A percentile compares a stretch with the other conserved stretches of the same genome.
Conservation (phyloP, 2,888 invertebrate species). For the Thelaira solivaga region DNA sequence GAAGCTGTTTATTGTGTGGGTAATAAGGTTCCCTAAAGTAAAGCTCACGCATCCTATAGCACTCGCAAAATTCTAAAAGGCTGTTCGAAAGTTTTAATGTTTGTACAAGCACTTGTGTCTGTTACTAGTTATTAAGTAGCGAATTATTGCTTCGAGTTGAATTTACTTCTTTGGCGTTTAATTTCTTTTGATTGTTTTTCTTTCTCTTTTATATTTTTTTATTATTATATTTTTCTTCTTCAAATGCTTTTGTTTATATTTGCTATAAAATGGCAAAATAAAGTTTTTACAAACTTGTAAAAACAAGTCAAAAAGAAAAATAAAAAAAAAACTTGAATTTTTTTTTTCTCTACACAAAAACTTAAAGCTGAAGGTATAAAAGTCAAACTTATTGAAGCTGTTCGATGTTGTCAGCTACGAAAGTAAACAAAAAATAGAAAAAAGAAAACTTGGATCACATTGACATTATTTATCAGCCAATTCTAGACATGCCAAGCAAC, state of each 20-base stretch:
- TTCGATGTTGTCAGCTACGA: slow-evolving; percentile 11
- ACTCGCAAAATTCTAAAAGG: too few relatives aligned
- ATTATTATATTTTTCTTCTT: slow-evolving; percentile 44
- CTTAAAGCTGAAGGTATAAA: slow-evolving; percentile 10
- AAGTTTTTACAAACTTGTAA: slow-evolving; percentile 68
- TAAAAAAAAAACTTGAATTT: background rate
- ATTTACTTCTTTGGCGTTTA: background rate
- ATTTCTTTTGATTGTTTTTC: too few relatives aligned
- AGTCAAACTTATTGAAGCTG: background rate
- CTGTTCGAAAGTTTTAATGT: too few relatives aligned
- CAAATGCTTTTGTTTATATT: slow-evolving; percentile 19
- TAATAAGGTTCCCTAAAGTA: too few relatives aligned
- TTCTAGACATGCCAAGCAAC: slow-evolving; percentile 28
- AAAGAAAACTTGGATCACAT: slow-evolving; percentile 1
- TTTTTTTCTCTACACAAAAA: background rate
- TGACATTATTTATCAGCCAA: slow-evolving; percentile 7
- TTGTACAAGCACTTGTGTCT: too few relatives aligned
- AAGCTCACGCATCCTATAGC: too few relatives aligned
- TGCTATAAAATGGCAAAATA: slow-evolving; percentile 65
- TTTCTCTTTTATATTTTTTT: background rate
- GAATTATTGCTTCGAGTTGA: background rate
- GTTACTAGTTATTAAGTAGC: too few relatives aligned
- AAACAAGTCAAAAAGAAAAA: slow-evolving; percentile 64
- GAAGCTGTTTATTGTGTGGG: too few relatives aligned
- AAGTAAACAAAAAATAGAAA: background rate